Evolutionary conservation across 2,113 vertebrate genomes (phyloP).

Genomic region (Probosciger aterrimus): DNA sequence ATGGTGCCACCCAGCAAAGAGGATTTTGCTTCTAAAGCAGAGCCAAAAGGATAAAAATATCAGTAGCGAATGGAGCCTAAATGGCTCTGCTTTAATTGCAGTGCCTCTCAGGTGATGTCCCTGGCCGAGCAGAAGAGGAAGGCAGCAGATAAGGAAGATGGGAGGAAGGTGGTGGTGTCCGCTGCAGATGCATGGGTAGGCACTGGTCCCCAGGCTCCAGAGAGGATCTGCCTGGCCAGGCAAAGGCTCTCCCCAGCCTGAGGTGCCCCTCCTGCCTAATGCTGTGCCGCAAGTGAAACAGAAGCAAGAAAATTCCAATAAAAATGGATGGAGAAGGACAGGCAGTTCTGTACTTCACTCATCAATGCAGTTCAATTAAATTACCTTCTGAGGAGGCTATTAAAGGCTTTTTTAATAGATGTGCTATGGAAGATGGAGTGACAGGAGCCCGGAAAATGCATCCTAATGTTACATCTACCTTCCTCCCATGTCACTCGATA

Average conservation of each 20-base stretch:
- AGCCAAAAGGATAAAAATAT: conserved; percentile 16
- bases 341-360: conserved; percentile 43
- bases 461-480: not conserved
- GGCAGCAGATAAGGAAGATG: rapidly evolving
- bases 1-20: conserved; percentile 22
- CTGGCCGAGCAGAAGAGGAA: not conserved
- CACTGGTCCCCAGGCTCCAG: not conserved
- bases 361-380: conserved; percentile 57
- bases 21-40: conserved; percentile 14
- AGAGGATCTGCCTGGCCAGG: not conserved
- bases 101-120: not conserved
- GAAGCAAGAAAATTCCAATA: not conserved
- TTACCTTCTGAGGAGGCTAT: conserved; percentile 62
- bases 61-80: not conserved
- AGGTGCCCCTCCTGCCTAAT: not conserved
- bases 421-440: conserved; percentile 21
- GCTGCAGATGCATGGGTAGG: not conserved
- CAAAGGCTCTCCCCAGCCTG: not conserved
- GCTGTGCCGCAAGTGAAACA: not conserved
- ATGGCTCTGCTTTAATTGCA: not conserved
- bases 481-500: not conserved
- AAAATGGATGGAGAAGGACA: conserved; percentile 33
- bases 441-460: conserved; percentile 29
- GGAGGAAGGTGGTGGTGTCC: not conserved
- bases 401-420: conserved; percentile 60